Conservation (phyloP, 2,113 vertebrate genomes). For the Actenoides lindsayi region DNA sequence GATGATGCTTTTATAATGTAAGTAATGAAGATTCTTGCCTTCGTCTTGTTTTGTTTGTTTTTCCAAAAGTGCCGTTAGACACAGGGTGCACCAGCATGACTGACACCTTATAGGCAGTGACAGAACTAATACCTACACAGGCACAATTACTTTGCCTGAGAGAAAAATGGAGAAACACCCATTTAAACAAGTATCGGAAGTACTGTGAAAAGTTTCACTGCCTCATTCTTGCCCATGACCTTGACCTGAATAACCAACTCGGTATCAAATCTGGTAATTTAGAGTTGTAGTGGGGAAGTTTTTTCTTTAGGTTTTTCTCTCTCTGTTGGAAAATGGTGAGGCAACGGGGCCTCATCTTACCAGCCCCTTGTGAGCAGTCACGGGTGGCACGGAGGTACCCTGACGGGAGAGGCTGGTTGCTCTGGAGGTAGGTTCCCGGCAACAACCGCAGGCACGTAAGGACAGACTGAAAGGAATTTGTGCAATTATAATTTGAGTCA, state of each 20-base stretch:
- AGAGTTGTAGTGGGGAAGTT: background rate
- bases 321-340: background rate
- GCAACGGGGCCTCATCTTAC: background rate
- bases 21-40: background rate
- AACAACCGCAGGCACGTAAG: background rate
- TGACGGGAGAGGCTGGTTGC: background rate
- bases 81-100: background rate
- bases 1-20: background rate
- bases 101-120: background rate
- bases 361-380: background rate
- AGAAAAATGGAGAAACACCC: background rate
- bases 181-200: background rate
- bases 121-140: background rate
- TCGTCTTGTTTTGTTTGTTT: background rate
- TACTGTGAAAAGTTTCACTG: background rate
- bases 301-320: background rate
- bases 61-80: background rate
- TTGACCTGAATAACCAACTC: background rate
- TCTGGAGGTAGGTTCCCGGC: background rate
- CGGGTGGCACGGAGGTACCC: background rate
- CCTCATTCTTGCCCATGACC: background rate
- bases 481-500: constrained; percentile 51
- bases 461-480: constrained; percentile 16
- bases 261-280: background rate
- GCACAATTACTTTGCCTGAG: background rate